Conservation (phyloP, 1,140 invertebrate species). For the Drosophila athabasca region DNA sequence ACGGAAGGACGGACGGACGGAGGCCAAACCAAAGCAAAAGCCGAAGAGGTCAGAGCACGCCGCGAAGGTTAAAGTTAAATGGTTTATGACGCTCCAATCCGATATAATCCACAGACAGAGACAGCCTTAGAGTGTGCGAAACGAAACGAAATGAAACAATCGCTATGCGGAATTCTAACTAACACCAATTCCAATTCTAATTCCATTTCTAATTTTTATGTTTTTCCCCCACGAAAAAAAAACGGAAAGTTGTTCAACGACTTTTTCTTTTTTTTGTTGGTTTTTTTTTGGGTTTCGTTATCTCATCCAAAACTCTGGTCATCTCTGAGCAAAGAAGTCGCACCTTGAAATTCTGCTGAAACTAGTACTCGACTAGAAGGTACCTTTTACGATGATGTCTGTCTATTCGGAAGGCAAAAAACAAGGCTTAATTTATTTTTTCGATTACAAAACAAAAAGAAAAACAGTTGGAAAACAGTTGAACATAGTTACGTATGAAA, state of each 20-base stretch:
- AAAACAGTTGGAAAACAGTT: too few species aligned
- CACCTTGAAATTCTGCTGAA: slow-evolving; percentile 8
- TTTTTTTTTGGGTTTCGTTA: slow-evolving; percentile 18
- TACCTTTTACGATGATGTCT: too few species aligned
- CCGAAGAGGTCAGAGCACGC: slow-evolving; percentile 69
- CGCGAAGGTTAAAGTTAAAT: slow-evolving; percentile 52
- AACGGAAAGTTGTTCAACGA: slow-evolving; percentile 57
- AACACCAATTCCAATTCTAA: slow-evolving; percentile 23
- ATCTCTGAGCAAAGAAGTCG: slow-evolving; percentile 17
- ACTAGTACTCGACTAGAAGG: neutral
- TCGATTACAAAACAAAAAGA: neutral
- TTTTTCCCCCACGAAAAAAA: slow-evolving; percentile 13
- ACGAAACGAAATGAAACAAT: neutral
- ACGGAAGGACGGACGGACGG: neutral
- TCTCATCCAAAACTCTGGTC: slow-evolving; percentile 8
- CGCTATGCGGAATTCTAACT: slow-evolving; percentile 2
- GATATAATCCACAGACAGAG: neutral
- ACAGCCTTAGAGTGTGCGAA: too few species aligned
- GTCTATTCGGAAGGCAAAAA: too few species aligned
- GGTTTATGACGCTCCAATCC: slow-evolving; percentile 23
- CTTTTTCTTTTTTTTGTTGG: slow-evolving; percentile 19
- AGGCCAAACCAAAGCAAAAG: slow-evolving; percentile 46
- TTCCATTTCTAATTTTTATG: slow-evolving; percentile 2
- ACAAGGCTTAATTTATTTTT: too few species aligned
- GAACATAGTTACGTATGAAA: too few species aligned